Base-by-base conservation (phyloP, 2,113 vertebrate genomes). In the Microtus pennsylvanicus region DNA sequence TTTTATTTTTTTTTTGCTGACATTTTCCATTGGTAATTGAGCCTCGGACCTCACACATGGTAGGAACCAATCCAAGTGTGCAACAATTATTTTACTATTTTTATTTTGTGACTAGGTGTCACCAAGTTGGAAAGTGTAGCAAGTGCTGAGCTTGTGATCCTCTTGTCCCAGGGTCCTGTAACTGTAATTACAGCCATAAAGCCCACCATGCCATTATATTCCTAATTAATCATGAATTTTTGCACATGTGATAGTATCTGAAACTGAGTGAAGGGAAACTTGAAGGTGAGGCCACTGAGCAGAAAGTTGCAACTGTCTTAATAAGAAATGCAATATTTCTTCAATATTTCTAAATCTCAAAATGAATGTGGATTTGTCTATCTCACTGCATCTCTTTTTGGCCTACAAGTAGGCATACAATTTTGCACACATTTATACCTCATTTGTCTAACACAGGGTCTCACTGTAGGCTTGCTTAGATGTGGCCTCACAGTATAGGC, bases 231-330 rank as follows among this genome's bases (percentile, higher is more conserved):
- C 10, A 83, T 28, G 11, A 58, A 87, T 96, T 89, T 91, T 94
- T 70, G 33, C 50, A 77, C 42, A 91, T 42, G 75, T 38, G 35
- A 89, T 63, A 80, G 21, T 88, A 83, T 80, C 72, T 93, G 33
- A 94, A 96, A 55, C 5, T 50, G 17, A 91, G 55, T 35, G 58
- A 96, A 52, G n/a, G 26, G 52, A 89, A 83, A 9, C 78, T 95
- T 28, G 93, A 74, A 75, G 69, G 35, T 72, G 14, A 94, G 30
- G 67, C 7, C 8, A 89, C 26, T 86, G 35, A 22, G 12, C 61
- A 88, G 38, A 91, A 61, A 58, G 8, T 63, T 61, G 1, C 17
- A 75, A 88, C 38, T 77, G 12, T 90, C 33, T 93, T 90, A 90
- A 89, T 77, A 69, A 61, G 61, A 93, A 87, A 52, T 38, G 30